Conservation (phyloP, 2,113 vertebrate species). For the Picathartes gymnocephalus region DNA sequence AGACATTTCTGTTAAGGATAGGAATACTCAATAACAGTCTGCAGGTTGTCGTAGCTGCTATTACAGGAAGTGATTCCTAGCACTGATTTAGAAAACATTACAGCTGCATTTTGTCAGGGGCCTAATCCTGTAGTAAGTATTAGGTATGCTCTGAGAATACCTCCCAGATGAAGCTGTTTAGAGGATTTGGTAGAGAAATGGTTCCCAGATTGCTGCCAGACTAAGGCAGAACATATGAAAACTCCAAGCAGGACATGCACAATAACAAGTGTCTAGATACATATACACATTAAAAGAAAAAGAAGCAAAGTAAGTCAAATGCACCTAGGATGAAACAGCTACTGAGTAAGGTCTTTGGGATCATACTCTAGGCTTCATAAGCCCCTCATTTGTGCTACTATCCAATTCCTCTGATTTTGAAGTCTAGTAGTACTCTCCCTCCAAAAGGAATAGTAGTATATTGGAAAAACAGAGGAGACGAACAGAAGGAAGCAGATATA, state of each 20-base stretch:
- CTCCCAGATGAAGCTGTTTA: conserved; percentile 1
- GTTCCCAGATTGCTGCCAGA: neutral
- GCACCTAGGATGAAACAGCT: neutral
- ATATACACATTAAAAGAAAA: neutral
- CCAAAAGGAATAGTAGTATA: neutral
- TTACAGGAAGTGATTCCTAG: neutral
- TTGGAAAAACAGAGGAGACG: neutral
- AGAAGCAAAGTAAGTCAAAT: neutral
- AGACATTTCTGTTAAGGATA: neutral
- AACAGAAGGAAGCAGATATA: neutral
- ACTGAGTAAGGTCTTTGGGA: neutral
- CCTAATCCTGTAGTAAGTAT: neutral
- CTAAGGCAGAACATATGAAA: neutral
- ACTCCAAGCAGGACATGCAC: neutral
- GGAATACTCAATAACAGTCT: neutral
- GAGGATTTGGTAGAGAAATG: conserved; percentile 9
- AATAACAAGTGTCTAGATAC: neutral
- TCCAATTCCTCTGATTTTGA: neutral
- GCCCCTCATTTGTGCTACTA: neutral
- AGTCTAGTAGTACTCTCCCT: neutral
- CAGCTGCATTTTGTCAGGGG: neutral
- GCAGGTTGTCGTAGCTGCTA: neutral
- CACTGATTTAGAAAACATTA: neutral
- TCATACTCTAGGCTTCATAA: neutral
- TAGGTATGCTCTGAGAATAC: neutral